phyloP scores from a whole-genome alignment of 30 jellyfish, hydroid and myxozoan genomes.

The Catostylus mosaicus region DNA sequence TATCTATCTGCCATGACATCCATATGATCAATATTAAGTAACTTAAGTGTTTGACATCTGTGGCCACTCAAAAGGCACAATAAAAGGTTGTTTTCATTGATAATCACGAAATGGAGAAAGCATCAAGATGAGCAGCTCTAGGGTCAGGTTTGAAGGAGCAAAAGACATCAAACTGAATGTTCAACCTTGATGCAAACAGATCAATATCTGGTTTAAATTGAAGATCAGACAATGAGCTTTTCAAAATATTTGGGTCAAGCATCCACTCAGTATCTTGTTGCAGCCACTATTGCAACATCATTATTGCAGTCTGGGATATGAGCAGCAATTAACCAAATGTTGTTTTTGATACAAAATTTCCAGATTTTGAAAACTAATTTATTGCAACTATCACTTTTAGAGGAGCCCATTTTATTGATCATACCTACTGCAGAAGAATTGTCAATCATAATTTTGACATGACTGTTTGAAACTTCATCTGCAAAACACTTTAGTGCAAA shows the following conservation, averaged over 20 bases:
- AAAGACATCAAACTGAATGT: conserved; percentile 19
- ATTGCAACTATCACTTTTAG: conserved; percentile 35
- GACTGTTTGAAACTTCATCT: conserved; percentile 2
- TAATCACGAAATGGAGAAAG: conserved; percentile 44
- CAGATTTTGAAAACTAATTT: conserved; percentile 8
- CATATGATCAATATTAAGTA: conserved; percentile 25
- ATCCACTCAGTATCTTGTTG: conserved; percentile 49
- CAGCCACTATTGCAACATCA: conserved; percentile 26
- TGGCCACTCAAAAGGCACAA: conserved; percentile 49
- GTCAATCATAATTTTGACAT: conserved; percentile 47
- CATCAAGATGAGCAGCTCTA: conserved; percentile 42
- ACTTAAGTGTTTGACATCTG: conserved; percentile 33
- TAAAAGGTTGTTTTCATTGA: conserved; percentile 23
- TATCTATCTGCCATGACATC: conserved; percentile 10
- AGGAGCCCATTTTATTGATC: conserved; percentile 29
- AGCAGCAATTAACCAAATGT: conserved; percentile 66
- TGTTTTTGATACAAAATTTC: conserved; percentile 37
- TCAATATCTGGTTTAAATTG: conserved; percentile 37
- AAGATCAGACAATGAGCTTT: conserved; percentile 12
- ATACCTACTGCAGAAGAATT: conserved; percentile 35
- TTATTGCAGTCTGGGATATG: conserved; percentile 48
- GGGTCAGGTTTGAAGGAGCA: conserved; percentile 61
- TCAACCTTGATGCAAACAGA: conserved; percentile 50
- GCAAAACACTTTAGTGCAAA: conserved; percentile 27
- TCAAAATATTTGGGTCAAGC: conserved; percentile 43